Evolutionary conservation across 2,888 invertebrate genomes (phyloP).

Genomic region (Heliconius ethilla): DNA sequence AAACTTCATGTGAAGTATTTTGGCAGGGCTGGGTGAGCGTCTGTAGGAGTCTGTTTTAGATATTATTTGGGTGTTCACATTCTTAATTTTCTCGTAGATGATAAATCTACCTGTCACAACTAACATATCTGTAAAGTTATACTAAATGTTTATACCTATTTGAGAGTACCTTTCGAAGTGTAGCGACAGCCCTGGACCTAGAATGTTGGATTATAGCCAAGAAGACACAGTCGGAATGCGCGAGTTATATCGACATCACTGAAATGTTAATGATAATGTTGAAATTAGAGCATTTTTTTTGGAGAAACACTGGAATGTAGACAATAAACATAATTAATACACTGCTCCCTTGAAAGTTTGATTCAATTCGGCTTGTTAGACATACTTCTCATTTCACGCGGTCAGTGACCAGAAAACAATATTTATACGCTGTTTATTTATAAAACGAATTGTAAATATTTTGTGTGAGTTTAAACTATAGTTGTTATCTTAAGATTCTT

Average conservation of each 20-base stretch:
- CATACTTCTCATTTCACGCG: conserved; percentile 15
- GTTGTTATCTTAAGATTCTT: background rate
- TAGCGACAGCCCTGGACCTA: conserved; percentile 46
- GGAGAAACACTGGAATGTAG: conserved; percentile 31
- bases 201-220: conserved; percentile 55
- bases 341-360: background rate
- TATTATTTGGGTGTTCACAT: background rate
- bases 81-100: background rate
- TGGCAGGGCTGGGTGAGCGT: too few relatives aligned
- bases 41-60: background rate
- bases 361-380: conserved; percentile 12
- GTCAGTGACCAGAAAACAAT: conserved; percentile 29
- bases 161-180: conserved; percentile 23
- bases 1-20: too few relatives aligned
- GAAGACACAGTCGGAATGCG: conserved; percentile 59
- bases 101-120: background rate
- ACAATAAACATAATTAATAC: conserved; percentile 26
- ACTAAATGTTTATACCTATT: conserved; percentile 23
- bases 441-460: conserved; percentile 10
- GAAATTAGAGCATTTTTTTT: conserved; percentile 52
- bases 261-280: conserved; percentile 69
- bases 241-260: conserved; percentile 57
- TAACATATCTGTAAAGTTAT: background rate
- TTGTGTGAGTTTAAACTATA: conserved; percentile 5
- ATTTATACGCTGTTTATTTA: conserved; percentile 16